Evolutionary conservation across 2,888 invertebrate species (phyloP).

Genomic region (Napeogenes sylphis): DNA sequence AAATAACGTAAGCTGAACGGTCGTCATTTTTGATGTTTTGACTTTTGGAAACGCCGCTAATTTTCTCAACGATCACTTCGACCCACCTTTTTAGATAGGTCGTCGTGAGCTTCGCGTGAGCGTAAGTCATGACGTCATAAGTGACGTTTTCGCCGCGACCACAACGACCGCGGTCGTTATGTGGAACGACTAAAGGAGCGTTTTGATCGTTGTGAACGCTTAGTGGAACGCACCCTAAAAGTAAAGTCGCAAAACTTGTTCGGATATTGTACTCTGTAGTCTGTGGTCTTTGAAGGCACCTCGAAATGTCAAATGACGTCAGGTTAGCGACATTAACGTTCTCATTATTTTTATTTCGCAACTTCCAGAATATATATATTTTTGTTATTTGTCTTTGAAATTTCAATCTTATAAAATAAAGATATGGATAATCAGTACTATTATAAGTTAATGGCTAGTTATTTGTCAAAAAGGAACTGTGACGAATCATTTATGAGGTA

Average conservation of each 20-base stretch:
- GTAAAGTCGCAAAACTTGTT: not conserved
- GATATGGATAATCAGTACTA: constrained; percentile 72
- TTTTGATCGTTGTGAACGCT: too few species aligned
- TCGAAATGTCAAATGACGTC: constrained; percentile 56
- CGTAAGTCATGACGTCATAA: too few species aligned
- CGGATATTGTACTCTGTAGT: not conserved
- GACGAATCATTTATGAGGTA: constrained; percentile 74
- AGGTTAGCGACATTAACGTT: constrained; percentile 59
- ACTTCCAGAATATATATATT: constrained; percentile 50
- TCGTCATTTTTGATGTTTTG: too few species aligned
- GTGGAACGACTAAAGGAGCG: too few species aligned
- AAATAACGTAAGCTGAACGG: too few species aligned
- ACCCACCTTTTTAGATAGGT: too few species aligned
- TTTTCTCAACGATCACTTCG: too few species aligned
- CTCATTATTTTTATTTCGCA: constrained; percentile 74
- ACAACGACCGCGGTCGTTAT: too few species aligned
- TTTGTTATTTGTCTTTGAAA: constrained; percentile 34
- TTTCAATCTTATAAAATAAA: constrained; percentile 12
- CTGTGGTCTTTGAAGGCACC: not conserved
- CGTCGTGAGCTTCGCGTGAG: too few species aligned
- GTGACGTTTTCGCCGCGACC: too few species aligned
- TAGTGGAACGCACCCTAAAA: too few species aligned
- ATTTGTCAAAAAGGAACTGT: constrained; percentile 70
- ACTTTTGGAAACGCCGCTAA: too few species aligned
- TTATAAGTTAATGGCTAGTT: constrained; percentile 72